phyloP scores from a whole-genome alignment of 2,797 vertebrate genomes.

The Oryzias dopingdopingensis region DNA sequence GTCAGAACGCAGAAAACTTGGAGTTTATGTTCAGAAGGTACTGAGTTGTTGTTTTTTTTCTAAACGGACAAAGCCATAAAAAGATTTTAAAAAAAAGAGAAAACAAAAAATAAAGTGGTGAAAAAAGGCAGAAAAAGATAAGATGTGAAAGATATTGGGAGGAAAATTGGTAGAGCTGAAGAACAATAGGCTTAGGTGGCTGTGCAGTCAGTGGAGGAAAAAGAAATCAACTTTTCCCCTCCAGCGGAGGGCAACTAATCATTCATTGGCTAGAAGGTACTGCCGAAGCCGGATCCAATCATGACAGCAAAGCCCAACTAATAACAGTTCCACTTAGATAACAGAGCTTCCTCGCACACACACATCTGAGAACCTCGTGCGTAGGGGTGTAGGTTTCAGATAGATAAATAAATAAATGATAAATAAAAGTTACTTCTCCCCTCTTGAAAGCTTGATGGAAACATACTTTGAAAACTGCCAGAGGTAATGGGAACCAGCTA shows the following conservation, averaged over 20 bases:
- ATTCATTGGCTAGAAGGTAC: slow-evolving; percentile 68
- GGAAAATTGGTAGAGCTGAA: slow-evolving; percentile 61
- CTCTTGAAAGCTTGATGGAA: slow-evolving; percentile 57
- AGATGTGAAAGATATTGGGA: slow-evolving; percentile 62
- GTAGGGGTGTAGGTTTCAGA: slow-evolving; percentile 34
- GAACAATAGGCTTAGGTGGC: slow-evolving; percentile 64
- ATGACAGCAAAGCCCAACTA: slow-evolving; percentile 61
- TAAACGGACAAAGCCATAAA: slow-evolving; percentile 27
- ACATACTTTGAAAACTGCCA: slow-evolving; percentile 59
- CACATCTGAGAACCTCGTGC: slow-evolving; percentile 50
- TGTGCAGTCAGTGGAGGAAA: slow-evolving; percentile 58
- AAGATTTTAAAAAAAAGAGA: slow-evolving; percentile 31
- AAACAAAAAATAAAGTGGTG: slow-evolving; percentile 44
- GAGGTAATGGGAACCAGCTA: slow-evolving; percentile 60
- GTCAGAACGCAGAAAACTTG: slow-evolving; percentile 17
- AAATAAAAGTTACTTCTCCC: slow-evolving; percentile 2
- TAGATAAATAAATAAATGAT: slow-evolving; percentile 57
- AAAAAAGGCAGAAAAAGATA: slow-evolving; percentile 53
- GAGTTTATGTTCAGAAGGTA: slow-evolving; percentile 26
- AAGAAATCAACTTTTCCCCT: slow-evolving; percentile 75
- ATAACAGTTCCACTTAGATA: slow-evolving; percentile 76
- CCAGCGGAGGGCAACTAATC: slow-evolving; percentile 76
- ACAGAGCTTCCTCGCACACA: slow-evolving; percentile 38
- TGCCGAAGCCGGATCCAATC: slow-evolving; percentile 62
- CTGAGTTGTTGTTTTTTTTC: slow-evolving; percentile 13